A percentile compares a stretch with the other conserved stretches of the same genome.
These are phyloP conservation scores for Dascyllus trimaculatus DNA, from an alignment of 2,113 vertebrate genomes.

Conservation along the genomic window DNA sequence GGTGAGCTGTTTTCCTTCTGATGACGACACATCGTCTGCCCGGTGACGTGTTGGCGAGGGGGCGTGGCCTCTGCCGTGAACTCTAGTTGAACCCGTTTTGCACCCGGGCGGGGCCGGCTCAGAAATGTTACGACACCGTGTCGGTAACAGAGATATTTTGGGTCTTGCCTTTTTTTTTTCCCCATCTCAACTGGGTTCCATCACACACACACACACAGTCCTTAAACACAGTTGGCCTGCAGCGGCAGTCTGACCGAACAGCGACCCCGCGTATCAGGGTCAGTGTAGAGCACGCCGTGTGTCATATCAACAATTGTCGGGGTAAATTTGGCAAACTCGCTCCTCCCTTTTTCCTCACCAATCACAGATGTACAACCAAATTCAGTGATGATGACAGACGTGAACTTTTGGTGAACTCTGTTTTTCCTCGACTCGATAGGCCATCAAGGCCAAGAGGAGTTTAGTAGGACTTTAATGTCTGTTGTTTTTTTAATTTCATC, in stretches of 20 bases:
- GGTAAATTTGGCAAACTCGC: conserved; percentile 48
- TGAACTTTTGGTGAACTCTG: conserved; percentile 82
- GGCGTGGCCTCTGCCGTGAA: conserved; percentile 72
- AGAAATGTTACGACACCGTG: conserved; percentile 64
- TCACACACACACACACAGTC: conserved; percentile 10
- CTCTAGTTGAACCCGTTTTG: conserved; percentile 79
- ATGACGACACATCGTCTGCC: conserved; percentile 43
- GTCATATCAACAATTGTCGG: conserved; percentile 64
- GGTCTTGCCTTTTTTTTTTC: conserved; percentile 30
- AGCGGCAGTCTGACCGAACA: conserved; percentile 81
- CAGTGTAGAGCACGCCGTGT: conserved; percentile 70
- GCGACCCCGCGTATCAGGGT: conserved; percentile 75
- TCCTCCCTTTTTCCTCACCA: conserved; percentile 38
- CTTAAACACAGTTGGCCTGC: conserved; percentile 57
- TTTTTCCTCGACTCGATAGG: conserved; percentile 39
- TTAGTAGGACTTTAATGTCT: conserved; percentile 57
- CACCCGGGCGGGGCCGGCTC: conserved; percentile 47
- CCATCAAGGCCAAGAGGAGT: conserved; percentile 54
- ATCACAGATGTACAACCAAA: conserved; percentile 58
- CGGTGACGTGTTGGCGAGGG: conserved; percentile 51
- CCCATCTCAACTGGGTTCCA: neutral
- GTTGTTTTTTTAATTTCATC: conserved; percentile 15
- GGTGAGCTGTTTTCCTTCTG: neutral
- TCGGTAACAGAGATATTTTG: conserved; percentile 74
- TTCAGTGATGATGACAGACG: conserved; percentile 39